Conservation (phyloP, 2,113 vertebrate species). For the Heterotilapia buettikoferi region DNA sequence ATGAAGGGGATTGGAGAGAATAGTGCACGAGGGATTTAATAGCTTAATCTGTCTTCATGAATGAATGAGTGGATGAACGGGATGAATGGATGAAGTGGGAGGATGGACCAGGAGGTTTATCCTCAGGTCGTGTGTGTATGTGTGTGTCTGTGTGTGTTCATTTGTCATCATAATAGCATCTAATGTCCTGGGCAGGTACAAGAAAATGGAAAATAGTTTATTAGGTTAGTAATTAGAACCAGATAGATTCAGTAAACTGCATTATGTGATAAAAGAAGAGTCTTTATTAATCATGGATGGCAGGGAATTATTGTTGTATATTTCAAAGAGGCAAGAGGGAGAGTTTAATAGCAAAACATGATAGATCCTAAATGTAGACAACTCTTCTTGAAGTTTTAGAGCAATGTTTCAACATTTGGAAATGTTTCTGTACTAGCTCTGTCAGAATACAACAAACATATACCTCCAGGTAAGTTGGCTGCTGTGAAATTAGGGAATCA, state of each 20-base stretch:
- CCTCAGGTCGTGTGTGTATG: not conserved
- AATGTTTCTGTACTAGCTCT: fast-evolving
- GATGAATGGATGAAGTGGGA: not conserved
- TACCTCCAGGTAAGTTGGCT: fast-evolving
- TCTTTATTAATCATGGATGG: not conserved
- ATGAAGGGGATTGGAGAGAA: not conserved
- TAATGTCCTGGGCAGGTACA: not conserved
- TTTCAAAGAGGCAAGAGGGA: fast-evolving
- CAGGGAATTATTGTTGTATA: not conserved
- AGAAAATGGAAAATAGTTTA: not conserved
- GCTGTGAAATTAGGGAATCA: fast-evolving
- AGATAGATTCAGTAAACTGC: not conserved
- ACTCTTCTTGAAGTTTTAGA: not conserved
- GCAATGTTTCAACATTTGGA: not conserved
- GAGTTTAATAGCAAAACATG: not conserved
- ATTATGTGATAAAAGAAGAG: not conserved
- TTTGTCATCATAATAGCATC: not conserved
- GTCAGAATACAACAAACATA: not conserved
- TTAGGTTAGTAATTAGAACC: not conserved
- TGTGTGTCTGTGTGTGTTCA: not conserved
- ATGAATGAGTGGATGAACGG: not conserved
- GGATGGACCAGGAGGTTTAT: not conserved
- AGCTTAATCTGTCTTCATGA: conserved; percentile 32
- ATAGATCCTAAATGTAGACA: not conserved
- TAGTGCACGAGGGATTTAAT: not conserved